Evolutionary conservation across 2,797 vertebrate genomes (phyloP).

Genomic region (Crypturellus tataupa): DNA sequence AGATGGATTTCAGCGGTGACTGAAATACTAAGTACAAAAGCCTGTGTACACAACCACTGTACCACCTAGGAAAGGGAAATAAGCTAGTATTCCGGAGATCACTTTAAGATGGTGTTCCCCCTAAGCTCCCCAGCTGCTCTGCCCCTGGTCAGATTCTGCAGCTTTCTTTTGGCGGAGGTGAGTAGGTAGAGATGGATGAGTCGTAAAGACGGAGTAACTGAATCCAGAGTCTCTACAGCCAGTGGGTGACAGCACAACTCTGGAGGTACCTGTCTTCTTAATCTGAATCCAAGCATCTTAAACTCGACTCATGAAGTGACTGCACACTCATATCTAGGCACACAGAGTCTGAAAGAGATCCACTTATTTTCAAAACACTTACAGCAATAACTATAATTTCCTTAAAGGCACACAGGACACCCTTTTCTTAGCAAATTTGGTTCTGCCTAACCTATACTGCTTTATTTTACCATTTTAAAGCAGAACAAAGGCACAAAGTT

Average conservation of each 20-base stretch:
- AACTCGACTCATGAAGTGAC: neutral
- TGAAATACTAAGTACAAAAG: neutral
- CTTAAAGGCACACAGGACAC: neutral
- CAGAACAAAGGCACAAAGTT: neutral
- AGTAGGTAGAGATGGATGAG: neutral
- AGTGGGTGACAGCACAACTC: neutral
- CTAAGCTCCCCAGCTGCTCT: neutral
- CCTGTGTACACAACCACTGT: neutral
- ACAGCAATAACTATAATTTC: neutral
- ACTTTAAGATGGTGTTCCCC: neutral
- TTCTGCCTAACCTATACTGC: neutral
- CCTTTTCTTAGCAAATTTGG: neutral
- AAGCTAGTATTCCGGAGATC: neutral
- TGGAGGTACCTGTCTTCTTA: neutral
- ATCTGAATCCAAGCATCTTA: neutral
- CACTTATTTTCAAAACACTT: neutral
- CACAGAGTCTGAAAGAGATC: neutral
- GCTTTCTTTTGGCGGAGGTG: neutral
- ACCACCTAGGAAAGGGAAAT: neutral
- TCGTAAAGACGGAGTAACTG: neutral
- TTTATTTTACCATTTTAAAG: slow-evolving; percentile 22
- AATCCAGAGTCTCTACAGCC: neutral
- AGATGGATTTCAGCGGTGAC: rapidly evolving
- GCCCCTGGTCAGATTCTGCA: rapidly evolving
- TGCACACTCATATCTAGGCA: neutral